A percentile compares a stretch with the other conserved stretches of the same genome.
These are phyloP conservation scores for Thereuonema tuberculata DNA, from an alignment of 1,140 invertebrate species.

Conservation along the genomic window DNA sequence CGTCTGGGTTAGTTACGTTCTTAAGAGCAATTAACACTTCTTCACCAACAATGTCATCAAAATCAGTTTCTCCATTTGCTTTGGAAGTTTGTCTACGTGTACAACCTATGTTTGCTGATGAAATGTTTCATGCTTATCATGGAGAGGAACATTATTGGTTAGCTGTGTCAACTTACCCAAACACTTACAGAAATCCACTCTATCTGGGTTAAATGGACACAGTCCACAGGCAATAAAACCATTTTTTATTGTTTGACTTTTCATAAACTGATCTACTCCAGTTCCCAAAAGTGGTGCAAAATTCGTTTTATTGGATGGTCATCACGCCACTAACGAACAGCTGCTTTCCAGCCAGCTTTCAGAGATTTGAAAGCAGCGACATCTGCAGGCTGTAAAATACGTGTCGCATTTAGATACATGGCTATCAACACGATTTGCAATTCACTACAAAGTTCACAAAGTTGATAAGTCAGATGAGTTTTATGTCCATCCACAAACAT, in stretches of 20 bases:
- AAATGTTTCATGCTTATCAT: neutral
- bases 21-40: neutral
- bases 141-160: neutral
- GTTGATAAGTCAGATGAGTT: too few relatives aligned
- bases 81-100: neutral
- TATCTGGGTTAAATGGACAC: slow-evolving; percentile 1
- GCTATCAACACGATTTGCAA: slow-evolving; percentile 7
- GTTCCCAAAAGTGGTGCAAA: neutral
- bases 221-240: neutral
- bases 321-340: neutral
- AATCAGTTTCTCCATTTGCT: too few relatives aligned
- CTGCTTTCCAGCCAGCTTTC: slow-evolving; percentile 7
- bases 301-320: neutral
- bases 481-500: too few relatives aligned
- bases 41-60: neutral
- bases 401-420: slow-evolving; percentile 12
- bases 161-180: neutral
- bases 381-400: slow-evolving; percentile 13
- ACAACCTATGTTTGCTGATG: neutral
- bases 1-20: too few relatives aligned
- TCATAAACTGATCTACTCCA: neutral
- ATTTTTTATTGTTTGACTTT: neutral
- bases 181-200: neutral
- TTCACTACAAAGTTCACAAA: slow-evolving; percentile 7
- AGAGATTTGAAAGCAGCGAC: slow-evolving; percentile 11